These are phyloP conservation scores for Cerastis leucographa DNA, from an alignment of 2,888 invertebrate genomes.

Conservation along the genomic window DNA sequence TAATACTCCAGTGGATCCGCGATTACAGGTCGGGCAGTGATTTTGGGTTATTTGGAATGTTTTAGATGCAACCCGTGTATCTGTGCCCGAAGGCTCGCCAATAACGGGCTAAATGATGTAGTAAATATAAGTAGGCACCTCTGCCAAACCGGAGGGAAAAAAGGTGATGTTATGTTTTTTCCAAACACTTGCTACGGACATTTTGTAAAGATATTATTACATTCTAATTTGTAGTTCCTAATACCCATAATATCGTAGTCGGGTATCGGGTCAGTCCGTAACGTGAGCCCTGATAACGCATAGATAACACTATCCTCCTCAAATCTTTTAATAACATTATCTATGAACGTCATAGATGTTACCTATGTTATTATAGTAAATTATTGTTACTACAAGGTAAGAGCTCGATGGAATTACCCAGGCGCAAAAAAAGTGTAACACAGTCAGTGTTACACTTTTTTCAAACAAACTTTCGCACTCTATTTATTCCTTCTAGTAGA, in stretches of 20 bases:
- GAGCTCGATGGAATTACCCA: background rate
- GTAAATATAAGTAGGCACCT: background rate
- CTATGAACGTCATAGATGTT: constrained; percentile 11
- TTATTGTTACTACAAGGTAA: constrained; percentile 3
- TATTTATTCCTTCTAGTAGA: background rate
- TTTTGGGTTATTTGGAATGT: background rate
- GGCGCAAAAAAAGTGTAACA: background rate
- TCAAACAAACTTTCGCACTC: background rate
- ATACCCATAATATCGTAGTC: constrained; percentile 2
- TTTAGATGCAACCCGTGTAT: background rate
- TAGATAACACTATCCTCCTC: constrained; percentile 36
- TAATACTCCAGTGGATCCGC: background rate
- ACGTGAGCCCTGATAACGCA: constrained; percentile 22
- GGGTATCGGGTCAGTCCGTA: constrained; percentile 25
- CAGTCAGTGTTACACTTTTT: too few relatives aligned
- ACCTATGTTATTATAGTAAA: constrained; percentile 21
- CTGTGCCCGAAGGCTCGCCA: background rate
- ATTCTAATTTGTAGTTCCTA: constrained; percentile 12
- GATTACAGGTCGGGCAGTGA: background rate
- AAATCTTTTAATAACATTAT: constrained; percentile 43
- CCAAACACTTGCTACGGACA: background rate
- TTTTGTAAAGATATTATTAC: constrained; percentile 6
- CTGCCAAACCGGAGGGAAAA: background rate
- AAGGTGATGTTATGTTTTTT: background rate
- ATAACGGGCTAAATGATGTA: background rate